Conservation (phyloP, 2,888 invertebrate species). For the Dynastes hyllus region DNA sequence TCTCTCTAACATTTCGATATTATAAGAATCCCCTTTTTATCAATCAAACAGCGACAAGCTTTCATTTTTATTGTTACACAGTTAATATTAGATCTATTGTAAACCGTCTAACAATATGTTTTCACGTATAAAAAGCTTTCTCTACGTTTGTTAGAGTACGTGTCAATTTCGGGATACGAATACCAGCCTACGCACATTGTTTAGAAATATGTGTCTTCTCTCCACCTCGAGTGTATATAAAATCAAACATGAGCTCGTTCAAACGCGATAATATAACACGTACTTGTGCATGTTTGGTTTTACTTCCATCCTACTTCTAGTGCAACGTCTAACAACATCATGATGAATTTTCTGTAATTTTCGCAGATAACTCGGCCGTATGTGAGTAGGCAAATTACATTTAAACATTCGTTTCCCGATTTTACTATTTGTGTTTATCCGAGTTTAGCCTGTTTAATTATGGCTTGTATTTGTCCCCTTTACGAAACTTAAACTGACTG, state of each 20-base stretch:
- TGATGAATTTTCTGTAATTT: constrained; percentile 64
- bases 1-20: not conserved
- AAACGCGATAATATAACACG: constrained; percentile 41
- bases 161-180: constrained; percentile 61
- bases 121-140: constrained; percentile 39
- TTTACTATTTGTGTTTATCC: constrained; percentile 52
- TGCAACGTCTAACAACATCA: constrained; percentile 32
- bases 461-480: constrained; percentile 55
- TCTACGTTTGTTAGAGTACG: constrained; percentile 57
- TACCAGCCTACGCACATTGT: constrained; percentile 63
- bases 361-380: constrained; percentile 71
- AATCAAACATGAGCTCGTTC: constrained; percentile 34
- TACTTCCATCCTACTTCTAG: constrained; percentile 16
- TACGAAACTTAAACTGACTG: constrained; percentile 38
- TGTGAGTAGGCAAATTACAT: constrained; percentile 69
- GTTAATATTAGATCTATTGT: constrained; percentile 40
- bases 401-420: constrained; percentile 64
- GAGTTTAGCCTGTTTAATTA: constrained; percentile 53
- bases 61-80: constrained; percentile 29
- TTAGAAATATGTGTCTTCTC: constrained; percentile 35
- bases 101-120: constrained; percentile 24
- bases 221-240: constrained; percentile 27
- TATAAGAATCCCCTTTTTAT: constrained; percentile 13
- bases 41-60: constrained; percentile 10
- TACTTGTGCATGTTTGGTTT: constrained; percentile 41